These are phyloP conservation scores for Sminthurinus aureus DNA, from an alignment of 2,888 invertebrate genomes.

Conservation along the genomic window DNA sequence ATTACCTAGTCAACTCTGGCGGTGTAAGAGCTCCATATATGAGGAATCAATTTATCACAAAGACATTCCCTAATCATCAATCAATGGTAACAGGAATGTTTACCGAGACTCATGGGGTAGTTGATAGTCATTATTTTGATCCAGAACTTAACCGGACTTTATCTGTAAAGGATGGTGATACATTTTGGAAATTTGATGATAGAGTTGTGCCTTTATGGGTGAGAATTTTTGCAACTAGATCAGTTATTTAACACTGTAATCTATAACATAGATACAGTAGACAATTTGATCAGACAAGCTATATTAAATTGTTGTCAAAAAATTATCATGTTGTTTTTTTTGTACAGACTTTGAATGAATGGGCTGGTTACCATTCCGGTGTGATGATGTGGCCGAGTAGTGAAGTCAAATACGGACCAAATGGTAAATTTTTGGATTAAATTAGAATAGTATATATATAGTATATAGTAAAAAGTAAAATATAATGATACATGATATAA, in stretches of 20 bases:
- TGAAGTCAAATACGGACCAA: slow-evolving; percentile 65
- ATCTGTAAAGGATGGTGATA: slow-evolving; percentile 24
- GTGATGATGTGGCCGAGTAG: slow-evolving; percentile 77
- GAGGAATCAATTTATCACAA: slow-evolving; percentile 72
- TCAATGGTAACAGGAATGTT: slow-evolving; percentile 75
- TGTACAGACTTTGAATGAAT: slow-evolving; percentile 70
- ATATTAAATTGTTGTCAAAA: background rate
- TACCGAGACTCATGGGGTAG: slow-evolving; percentile 74
- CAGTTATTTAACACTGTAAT: background rate
- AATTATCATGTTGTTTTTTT: slow-evolving; percentile 34
- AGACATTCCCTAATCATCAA: slow-evolving; percentile 75
- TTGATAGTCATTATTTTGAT: slow-evolving; percentile 72
- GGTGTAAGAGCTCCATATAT: slow-evolving; percentile 71
- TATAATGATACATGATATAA: background rate
- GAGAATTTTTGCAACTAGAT: too few relatives aligned
- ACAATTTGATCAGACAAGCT: background rate
- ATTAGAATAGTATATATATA: background rate
- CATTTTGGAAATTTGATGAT: slow-evolving; percentile 53
- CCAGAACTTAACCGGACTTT: slow-evolving; percentile 61
- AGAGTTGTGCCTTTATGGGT: slow-evolving; percentile 55
- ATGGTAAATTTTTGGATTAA: slow-evolving; percentile 59
- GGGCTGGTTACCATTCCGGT: slow-evolving; percentile 68
- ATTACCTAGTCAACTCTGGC: background rate
- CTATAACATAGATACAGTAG: background rate
- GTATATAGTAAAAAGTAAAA: background rate